Conservation (phyloP, 2,113 vertebrate species). For the Cynopterus brachyotis region DNA sequence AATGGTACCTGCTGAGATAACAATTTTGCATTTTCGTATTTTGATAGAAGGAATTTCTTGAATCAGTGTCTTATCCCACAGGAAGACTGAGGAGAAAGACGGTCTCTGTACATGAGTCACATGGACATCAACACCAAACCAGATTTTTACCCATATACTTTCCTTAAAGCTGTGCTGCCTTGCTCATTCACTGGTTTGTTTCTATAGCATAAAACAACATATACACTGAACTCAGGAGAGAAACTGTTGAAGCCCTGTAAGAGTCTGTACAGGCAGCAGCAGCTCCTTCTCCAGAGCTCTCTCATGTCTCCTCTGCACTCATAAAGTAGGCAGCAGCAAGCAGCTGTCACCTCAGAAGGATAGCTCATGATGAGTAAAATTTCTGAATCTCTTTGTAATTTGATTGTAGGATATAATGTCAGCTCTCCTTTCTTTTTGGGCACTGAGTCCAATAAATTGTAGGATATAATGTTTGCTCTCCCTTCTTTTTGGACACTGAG, state of each 20-base stretch:
- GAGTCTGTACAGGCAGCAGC: background rate
- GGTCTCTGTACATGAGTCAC: background rate
- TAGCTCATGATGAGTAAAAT: background rate
- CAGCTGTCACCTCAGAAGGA: background rate
- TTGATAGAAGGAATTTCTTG: background rate
- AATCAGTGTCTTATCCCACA: constrained; percentile 18
- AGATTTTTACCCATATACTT: background rate
- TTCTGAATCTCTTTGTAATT: constrained; percentile 35
- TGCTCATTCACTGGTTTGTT: background rate
- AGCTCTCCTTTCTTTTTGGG: background rate
- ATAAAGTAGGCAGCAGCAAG: background rate
- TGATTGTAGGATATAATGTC: background rate
- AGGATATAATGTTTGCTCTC: background rate
- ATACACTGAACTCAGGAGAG: background rate
- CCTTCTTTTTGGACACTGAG: background rate
- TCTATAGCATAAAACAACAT: background rate
- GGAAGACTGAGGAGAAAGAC: background rate
- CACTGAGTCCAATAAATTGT: background rate
- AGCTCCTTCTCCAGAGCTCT: background rate
- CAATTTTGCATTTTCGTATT: constrained; percentile 21
- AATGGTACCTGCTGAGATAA: background rate
- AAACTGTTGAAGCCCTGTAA: background rate
- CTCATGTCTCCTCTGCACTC: background rate
- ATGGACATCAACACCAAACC: background rate
- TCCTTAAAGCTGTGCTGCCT: background rate